These are phyloP conservation scores for Conus betulinus DNA, from an alignment of 1,140 invertebrate species.

Conservation along the genomic window DNA sequence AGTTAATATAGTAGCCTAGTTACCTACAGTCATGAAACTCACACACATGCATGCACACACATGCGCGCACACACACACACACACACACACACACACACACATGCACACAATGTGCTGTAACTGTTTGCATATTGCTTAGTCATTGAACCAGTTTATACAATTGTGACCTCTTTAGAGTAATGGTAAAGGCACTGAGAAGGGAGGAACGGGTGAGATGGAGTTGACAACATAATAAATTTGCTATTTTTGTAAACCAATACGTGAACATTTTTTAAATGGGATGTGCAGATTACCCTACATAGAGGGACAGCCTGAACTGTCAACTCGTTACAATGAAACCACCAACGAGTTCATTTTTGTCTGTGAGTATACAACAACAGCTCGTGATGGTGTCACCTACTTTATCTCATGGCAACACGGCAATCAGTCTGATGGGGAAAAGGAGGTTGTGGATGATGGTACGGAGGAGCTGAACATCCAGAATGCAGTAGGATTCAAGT, in stretches of 20 bases:
- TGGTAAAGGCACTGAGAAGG: no score
- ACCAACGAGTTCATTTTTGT: constrained; percentile 42
- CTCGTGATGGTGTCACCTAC: constrained; percentile 43
- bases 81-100: background rate
- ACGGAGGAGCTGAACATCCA: constrained; percentile 23
- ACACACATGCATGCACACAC: background rate
- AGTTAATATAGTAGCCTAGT: background rate
- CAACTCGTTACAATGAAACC: constrained; percentile 48
- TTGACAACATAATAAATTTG: no score
- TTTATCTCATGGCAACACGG: constrained; percentile 49
- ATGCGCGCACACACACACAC: background rate
- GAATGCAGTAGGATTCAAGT: constrained; percentile 42
- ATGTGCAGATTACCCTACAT: constrained; percentile 51
- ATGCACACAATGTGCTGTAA: background rate
- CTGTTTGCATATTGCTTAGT: no score
- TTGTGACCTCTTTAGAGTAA: no score
- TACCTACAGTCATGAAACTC: background rate
- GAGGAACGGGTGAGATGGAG: no score
- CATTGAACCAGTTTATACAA: no score
- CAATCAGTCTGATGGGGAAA: constrained; percentile 13
- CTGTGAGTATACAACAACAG: constrained; percentile 44
- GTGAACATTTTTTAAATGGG: background rate
- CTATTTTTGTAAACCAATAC: no score
- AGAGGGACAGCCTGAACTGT: constrained; percentile 42
- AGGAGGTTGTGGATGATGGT: constrained; percentile 4